Evolutionary conservation across 2,888 invertebrate genomes (phyloP), one percentile per base, ranked within the genome.

Genomic region (Acanthosepion lycidas): DNA sequence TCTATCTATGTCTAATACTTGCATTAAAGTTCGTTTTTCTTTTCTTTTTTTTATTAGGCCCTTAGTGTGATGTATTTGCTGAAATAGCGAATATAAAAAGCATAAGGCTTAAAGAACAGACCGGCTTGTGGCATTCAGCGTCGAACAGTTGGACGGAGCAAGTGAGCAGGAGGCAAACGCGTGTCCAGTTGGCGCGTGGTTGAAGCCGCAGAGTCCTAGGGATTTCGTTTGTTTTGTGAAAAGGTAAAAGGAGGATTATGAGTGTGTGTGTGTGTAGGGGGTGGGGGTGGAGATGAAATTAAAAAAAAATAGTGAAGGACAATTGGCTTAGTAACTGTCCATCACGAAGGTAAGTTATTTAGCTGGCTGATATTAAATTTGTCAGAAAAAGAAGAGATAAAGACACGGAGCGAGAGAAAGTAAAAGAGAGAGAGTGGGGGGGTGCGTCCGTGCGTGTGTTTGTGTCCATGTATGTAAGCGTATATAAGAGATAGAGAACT

Each of bases 271-370:
- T n/a, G n/a, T n/a, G n/a, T n/a, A n/a, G n/a, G n/a, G n/a, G n/a
- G n/a, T n/a, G n/a, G 15, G 12, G 12, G n/a, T 15, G 15, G 9
- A 33, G 2, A 12, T n/a, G 9, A 18, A 78, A 78, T 26, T 78
- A 28, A 28, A 1, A 6, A n/a, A 78, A 78, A 78, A 6, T n/a
- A n/a, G 12, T 18, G n/a, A 78, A n/a, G n/a, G n/a, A n/a, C 78
- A 78, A 78, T n/a, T 33, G n/a, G 78, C n/a, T 78, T n/a, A 78
- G 23, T 23, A 59, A 59, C 59, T 59, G 26, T 23, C 20, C 59
- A 59, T 59, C n/a, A 78, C n/a, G n/a, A 59, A 59, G n/a, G n/a
- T n/a, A 78, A 78, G 78, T 78, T 78, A 78, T 78, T n/a, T n/a
- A 78, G 12, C 4, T n/a, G n/a, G 78, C 5, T n/a, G 78, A 78